Evolutionary conservation across 2,113 vertebrate genomes (phyloP), one percentile per base, ranked within the genome.

Genomic region (Stictonetta naevosa): DNA sequence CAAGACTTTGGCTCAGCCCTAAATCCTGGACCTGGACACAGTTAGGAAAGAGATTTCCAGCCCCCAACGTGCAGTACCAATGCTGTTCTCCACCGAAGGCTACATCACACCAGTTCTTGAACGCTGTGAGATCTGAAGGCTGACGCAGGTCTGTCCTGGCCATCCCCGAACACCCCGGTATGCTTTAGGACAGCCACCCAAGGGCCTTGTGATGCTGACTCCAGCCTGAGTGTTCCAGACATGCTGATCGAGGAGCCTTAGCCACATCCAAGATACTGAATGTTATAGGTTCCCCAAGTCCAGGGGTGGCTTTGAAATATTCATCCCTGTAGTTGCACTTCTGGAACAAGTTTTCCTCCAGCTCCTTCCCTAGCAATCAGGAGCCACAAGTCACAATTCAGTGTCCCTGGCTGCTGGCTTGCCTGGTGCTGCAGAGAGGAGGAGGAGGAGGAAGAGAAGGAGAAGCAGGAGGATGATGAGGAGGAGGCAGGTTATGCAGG

Each of bases 331-430:
- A 23, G 52, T 52, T 22, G 21, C 42, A 8, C n/a, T 59, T 69
- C 6, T 38, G 28, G 28, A 55, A 48, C 10, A 52, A 16, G 40
- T 44, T n/a, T 66, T 17, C 2, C 33, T 92, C 60, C 34, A 74
- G 84, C 90, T 92, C 87, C 86, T 77, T 80, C 69, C 84, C 18
- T 26, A 56, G 34, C 76, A 81, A 38, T 64, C 71, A 80, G 85
- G 44, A 92, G 62, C 13, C 50, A 25, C 36, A 50, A 50, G 50
- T 50, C 50, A 50, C 50, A 34, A n/a, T n/a, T 38, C 55, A 60
- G 50, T 22, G 18, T 78, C 60, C 60, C 59, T 90, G 12, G 33
- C n/a, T 71, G 42, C 33, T 4, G 7, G 18, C 28, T 58, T 60
- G 29, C 40, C 26, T 10, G 52, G 6, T 28, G 29, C 38, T 76